These are phyloP conservation scores for Meda fulgida DNA, from an alignment of 2,797 vertebrate genomes.

Conservation along the genomic window DNA sequence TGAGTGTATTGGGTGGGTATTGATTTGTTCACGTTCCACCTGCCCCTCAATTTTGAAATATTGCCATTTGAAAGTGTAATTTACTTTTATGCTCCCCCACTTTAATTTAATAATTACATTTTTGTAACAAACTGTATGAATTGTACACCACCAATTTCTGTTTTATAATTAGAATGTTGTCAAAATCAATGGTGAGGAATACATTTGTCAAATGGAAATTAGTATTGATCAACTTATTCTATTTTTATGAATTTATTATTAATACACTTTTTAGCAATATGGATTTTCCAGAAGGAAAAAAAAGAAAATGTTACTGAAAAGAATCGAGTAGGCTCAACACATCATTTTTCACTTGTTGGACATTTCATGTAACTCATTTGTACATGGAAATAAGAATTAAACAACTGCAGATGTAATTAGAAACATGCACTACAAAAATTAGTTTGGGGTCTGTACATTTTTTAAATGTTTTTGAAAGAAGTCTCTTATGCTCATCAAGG, in stretches of 20 bases:
- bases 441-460: not conserved
- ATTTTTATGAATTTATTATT: constrained; percentile 38
- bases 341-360: not conserved
- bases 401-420: not conserved
- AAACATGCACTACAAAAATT: not conserved
- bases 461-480: not conserved
- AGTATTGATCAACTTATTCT: constrained; percentile 60
- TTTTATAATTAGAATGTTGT: constrained; percentile 79
- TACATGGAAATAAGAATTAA: not conserved
- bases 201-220: constrained; percentile 77
- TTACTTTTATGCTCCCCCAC: constrained; percentile 65
- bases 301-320: not conserved
- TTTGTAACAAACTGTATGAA: constrained; percentile 74
- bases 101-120: constrained; percentile 71
- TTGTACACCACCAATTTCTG: constrained; percentile 76
- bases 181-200: constrained; percentile 74
- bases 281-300: not conserved
- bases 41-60: constrained; percentile 39
- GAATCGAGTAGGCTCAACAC: not conserved
- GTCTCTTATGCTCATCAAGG: not conserved
- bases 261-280: constrained; percentile 12
- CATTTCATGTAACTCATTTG: not conserved
- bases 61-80: constrained; percentile 65
- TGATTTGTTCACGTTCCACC: constrained; percentile 62
- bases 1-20: constrained; percentile 59